Base-by-base conservation (phyloP, 1,140 invertebrate species). In the Megalopta genalis region DNA sequence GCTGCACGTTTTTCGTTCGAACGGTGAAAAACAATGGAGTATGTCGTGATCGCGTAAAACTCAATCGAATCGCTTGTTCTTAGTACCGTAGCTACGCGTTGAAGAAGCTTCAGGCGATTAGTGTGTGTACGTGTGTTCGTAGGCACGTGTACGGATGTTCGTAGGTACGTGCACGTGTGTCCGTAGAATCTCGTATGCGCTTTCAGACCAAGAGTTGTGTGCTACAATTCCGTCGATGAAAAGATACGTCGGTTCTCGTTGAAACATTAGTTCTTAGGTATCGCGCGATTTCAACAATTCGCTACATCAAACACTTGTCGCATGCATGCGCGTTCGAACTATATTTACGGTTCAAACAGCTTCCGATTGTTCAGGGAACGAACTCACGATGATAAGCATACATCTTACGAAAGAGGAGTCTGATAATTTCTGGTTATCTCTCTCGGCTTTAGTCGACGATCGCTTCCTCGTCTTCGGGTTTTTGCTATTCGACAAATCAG, bases 151-250 rank as follows among this genome's bases (percentile, higher is more conserved):
- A n/a, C n/a, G 7, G n/a, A 21, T 57, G 18, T 57, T 7, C 62
- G 32, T 79, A 66, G 60, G n/a, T n/a, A n/a, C 7, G 21, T n/a
- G 54, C n/a, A n/a, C n/a, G 7, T 57, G 54, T 57, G 18, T 57
- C n/a, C 62, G 32, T 79, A 66, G 60, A 37, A 66, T 73, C 32
- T n/a, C 68, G 68, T 65, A 10, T 39, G 69, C 80, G 59, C 67
- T 21, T 76, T 62, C 78, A 66, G 85, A 86, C 67, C 32, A 32
- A 85, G 65, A 63, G 27, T 62, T 32, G 57, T 68, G 68, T 63
- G 66, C 27, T 72, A 74, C 23, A 81, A 78, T 9, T 72, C 39
- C 23, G 4, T 77, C 59, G 57, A 67, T 82, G 85, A 74, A 85
- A 79, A 82, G 71, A 73, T 63, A 57, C 66, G 52, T 60, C 68